Percentiles rank a stretch among this genome's conserved stretches.
Conservation (phyloP, 2,888 invertebrate species). For the Papilio elwesi region DNA sequence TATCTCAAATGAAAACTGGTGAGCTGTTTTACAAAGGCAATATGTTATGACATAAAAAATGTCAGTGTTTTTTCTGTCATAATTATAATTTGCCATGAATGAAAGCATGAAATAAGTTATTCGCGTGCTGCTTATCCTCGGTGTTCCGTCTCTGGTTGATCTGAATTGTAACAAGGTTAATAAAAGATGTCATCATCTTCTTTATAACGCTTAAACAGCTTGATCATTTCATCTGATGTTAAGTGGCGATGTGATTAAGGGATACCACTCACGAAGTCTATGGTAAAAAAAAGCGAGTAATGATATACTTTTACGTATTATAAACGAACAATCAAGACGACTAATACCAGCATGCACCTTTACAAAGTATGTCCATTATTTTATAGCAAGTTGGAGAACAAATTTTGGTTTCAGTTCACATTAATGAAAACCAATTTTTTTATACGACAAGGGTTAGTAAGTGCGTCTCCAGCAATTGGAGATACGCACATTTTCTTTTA, state of each 20-base stretch:
- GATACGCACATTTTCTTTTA: too few species aligned
- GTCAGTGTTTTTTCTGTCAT: not conserved
- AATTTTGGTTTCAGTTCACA: too few species aligned
- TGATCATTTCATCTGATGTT: not conserved
- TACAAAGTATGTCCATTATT: too few species aligned
- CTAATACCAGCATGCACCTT: too few species aligned
- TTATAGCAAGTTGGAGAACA: too few species aligned
- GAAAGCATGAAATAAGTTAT: not conserved
- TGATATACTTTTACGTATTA: too few species aligned
- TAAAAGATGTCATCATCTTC: not conserved
- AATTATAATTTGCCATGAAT: not conserved
- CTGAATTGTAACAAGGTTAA: not conserved
- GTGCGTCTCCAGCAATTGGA: too few species aligned
- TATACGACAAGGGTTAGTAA: too few species aligned
- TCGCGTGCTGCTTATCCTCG: not conserved
- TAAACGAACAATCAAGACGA: too few species aligned
- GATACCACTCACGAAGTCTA: too few species aligned
- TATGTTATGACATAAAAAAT: not conserved
- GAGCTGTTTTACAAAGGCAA: not conserved
- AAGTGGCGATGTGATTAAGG: not conserved
- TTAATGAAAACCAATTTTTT: too few species aligned
- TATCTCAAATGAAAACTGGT: not conserved
- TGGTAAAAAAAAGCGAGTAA: too few species aligned
- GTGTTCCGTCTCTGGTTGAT: not conserved
- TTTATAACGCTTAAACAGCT: not conserved